These are phyloP conservation scores for Maniola hyperantus DNA, from an alignment of 2,888 invertebrate species.

Conservation along the genomic window DNA sequence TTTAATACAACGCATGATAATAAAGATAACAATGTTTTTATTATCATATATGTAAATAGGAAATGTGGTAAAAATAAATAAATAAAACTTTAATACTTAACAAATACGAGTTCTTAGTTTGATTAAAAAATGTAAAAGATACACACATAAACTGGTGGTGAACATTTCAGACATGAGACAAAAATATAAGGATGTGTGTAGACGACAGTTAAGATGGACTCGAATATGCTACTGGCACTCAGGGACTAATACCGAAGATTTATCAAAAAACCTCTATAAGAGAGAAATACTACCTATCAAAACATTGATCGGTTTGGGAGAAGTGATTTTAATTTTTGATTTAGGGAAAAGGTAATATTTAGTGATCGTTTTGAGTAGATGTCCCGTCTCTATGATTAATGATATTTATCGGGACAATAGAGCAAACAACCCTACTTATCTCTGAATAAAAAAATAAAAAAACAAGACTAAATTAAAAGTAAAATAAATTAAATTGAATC, in stretches of 20 bases:
- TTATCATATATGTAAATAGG: neutral
- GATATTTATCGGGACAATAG: too few species aligned
- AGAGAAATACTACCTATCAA: neutral
- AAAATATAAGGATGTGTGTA: neutral
- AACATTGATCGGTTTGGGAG: too few species aligned
- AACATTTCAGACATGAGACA: neutral
- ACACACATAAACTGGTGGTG: too few species aligned
- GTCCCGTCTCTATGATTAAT: too few species aligned
- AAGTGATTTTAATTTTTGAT: too few species aligned
- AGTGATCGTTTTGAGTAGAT: too few species aligned
- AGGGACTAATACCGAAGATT: neutral
- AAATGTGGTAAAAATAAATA: neutral
- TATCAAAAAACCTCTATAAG: neutral
- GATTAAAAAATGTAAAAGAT: neutral
- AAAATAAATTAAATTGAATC: too few species aligned
- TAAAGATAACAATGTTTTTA: neutral
- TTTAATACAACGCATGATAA: neutral
- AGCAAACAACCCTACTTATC: too few species aligned
- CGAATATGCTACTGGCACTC: neutral
- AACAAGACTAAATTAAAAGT: too few species aligned
- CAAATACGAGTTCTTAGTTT: neutral
- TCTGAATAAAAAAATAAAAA: too few species aligned
- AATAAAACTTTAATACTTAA: neutral
- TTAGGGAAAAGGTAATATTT: too few species aligned
- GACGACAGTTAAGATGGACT: slow-evolving; percentile 1